Evolutionary conservation across 2,888 invertebrate genomes (phyloP).

Genomic region (Drosophila incognita): DNA sequence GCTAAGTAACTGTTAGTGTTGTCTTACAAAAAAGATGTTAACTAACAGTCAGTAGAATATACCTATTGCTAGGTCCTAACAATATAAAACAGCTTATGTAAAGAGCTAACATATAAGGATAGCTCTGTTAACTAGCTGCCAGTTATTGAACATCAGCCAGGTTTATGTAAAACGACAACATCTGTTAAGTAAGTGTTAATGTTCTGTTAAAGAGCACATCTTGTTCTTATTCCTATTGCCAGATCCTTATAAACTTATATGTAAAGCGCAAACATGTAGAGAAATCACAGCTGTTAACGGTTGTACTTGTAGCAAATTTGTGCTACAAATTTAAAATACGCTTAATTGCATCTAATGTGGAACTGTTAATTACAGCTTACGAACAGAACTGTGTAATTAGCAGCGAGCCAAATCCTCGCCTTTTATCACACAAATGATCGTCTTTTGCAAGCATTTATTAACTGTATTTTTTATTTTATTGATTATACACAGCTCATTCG

Average conservation of each 20-base stretch:
- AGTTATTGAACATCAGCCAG: background rate
- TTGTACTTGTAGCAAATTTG: no score
- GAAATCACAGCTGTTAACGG: no score
- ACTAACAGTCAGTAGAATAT: background rate
- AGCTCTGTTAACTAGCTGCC: background rate
- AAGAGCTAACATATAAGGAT: background rate
- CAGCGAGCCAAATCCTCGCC: background rate
- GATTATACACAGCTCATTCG: slow-evolving; percentile 90
- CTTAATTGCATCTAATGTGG: background rate
- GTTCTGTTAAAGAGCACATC: background rate
- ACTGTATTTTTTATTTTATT: background rate
- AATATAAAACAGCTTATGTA: background rate
- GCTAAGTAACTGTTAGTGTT: background rate
- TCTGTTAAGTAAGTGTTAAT: background rate
- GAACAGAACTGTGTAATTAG: background rate
- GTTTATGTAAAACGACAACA: background rate
- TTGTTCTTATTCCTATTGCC: background rate
- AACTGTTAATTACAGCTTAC: background rate
- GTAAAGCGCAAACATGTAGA: no score
- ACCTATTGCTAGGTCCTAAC: background rate
- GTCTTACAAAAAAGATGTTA: background rate
- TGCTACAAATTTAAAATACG: no score
- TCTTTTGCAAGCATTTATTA: background rate
- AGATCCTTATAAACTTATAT: background rate
- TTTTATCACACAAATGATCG: background rate